Conservation (phyloP, 2,113 vertebrate genomes). For the Scopus umbretta region DNA sequence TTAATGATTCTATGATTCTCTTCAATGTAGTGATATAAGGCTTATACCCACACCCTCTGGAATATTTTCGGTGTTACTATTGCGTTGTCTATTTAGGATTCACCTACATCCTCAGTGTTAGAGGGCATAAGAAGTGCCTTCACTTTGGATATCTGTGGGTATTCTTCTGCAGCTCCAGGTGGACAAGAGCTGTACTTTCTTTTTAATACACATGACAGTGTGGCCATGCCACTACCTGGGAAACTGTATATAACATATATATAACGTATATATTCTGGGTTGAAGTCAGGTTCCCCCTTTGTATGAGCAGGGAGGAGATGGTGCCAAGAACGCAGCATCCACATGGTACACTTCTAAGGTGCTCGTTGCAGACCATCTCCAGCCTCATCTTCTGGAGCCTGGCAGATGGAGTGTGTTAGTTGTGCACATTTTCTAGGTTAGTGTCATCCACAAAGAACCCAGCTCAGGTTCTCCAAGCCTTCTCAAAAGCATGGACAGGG, state of each 20-base stretch:
- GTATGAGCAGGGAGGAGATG: background rate
- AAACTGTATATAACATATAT: background rate
- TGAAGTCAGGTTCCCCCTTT: background rate
- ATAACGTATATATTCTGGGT: too few species aligned
- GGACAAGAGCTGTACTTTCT: background rate
- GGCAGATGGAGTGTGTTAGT: background rate
- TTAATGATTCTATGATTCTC: too few species aligned
- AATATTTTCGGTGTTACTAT: background rate
- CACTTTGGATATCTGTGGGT: fast-evolving
- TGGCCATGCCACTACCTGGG: background rate
- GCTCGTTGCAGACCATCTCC: background rate
- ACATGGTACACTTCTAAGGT: background rate
- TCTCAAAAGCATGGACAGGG: background rate
- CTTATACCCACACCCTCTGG: background rate
- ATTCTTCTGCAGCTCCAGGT: background rate
- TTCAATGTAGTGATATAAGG: background rate
- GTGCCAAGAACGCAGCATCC: background rate
- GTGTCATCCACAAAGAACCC: background rate
- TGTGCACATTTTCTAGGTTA: background rate
- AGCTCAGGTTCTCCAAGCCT: background rate
- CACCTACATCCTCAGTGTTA: fast-evolving
- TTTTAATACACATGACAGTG: background rate
- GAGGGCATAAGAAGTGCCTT: background rate
- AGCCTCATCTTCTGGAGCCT: background rate
- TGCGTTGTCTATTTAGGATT: background rate